phyloP scores from a whole-genome alignment of 2,113 vertebrate species.

The Dryoscopus gambensis region DNA sequence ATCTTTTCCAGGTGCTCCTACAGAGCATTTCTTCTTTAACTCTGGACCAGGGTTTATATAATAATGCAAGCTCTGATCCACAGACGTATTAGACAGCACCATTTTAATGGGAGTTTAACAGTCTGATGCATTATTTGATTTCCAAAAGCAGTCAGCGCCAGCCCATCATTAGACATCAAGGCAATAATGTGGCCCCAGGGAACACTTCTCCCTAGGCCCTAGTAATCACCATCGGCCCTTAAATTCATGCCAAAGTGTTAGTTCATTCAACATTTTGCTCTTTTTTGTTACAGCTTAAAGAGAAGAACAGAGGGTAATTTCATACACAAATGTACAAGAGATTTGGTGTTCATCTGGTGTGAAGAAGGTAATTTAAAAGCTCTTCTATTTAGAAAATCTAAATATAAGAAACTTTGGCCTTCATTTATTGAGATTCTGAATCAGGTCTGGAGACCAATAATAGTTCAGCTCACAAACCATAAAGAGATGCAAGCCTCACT shows the following conservation, averaged over 20 bases:
- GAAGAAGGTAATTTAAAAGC: slow-evolving; percentile 44
- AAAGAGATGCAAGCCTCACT: slow-evolving; percentile 20
- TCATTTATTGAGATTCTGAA: slow-evolving; percentile 2
- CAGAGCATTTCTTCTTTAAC: not conserved
- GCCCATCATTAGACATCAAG: slow-evolving; percentile 18
- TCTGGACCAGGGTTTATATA: not conserved
- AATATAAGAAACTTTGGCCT: slow-evolving; percentile 35
- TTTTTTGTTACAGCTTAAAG: slow-evolving; percentile 17
- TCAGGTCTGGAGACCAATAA: slow-evolving; percentile 43
- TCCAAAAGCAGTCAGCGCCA: not conserved
- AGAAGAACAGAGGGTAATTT: slow-evolving; percentile 42
- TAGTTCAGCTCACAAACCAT: slow-evolving; percentile 26
- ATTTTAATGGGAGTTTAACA: slow-evolving; percentile 40
- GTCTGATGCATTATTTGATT: slow-evolving; percentile 44
- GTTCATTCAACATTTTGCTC: slow-evolving; percentile 33
- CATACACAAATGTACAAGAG: slow-evolving; percentile 37
- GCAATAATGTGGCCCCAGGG: not conserved
- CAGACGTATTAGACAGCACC: not conserved
- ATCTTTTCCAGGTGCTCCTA: not conserved
- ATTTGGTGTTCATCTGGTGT: slow-evolving; percentile 38
- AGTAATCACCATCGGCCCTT: not conserved
- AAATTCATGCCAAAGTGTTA: not conserved
- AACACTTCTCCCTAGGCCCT: not conserved
- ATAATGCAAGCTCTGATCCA: not conserved
- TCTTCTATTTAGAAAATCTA: slow-evolving; percentile 36